Evolutionary conservation across 2,113 vertebrate species (phyloP).

Genomic region (Hepsetus odoe): DNA sequence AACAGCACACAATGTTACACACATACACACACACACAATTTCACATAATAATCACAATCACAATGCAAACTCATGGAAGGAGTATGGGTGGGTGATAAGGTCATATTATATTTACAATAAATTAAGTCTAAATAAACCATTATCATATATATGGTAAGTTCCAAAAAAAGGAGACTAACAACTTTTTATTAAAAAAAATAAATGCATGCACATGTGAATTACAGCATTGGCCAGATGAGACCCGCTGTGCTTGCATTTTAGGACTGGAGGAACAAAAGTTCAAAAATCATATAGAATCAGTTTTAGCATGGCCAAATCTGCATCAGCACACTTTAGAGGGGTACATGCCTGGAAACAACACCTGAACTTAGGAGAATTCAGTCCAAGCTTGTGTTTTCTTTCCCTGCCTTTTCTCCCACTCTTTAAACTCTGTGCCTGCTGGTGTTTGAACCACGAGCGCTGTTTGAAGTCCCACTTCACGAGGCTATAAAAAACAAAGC

Average conservation of each 20-base stretch:
- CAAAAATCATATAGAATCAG: neutral
- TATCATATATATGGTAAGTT: too few species aligned
- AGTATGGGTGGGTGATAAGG: neutral
- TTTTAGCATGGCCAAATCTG: neutral
- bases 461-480: neutral
- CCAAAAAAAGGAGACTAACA: too few species aligned
- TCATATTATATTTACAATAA: too few species aligned
- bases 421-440: neutral
- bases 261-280: neutral
- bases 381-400: neutral
- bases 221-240: too few species aligned
- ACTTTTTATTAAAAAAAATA: too few species aligned
- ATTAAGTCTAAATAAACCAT: too few species aligned
- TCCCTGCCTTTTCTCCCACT: neutral
- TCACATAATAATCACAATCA: neutral
- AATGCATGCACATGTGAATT: too few species aligned
- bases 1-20: neutral
- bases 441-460: slow-evolving; percentile 12
- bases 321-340: neutral
- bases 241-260: too few species aligned
- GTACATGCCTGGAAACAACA: neutral
- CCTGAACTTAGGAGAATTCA: neutral
- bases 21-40: neutral
- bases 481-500: slow-evolving; percentile 5
- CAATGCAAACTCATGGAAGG: neutral